Evolutionary conservation across 2,113 vertebrate genomes (phyloP).

Genomic region (Oncorhynchus gorbuscha): DNA sequence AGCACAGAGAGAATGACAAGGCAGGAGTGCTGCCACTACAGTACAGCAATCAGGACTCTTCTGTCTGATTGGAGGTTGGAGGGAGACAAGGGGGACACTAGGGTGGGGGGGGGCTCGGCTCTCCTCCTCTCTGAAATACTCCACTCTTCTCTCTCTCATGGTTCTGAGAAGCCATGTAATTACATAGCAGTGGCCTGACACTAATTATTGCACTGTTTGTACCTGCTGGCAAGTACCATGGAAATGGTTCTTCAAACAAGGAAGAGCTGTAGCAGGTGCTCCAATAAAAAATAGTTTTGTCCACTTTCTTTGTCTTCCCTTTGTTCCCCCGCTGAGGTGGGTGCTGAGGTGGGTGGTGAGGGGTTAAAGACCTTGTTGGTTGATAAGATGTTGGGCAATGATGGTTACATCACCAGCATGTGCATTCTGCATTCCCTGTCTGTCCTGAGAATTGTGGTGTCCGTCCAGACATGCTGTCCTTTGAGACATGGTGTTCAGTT

Average conservation of each 20-base stretch:
- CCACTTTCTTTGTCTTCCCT: no score
- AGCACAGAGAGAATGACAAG: not conserved
- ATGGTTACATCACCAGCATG: no score
- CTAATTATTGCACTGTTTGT: conserved; percentile 36
- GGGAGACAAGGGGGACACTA: not conserved
- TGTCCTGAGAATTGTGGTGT: no score
- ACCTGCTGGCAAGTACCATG: conserved; percentile 24
- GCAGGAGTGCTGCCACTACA: not conserved
- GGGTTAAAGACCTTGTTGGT: not conserved
- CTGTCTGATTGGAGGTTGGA: conserved; percentile 3
- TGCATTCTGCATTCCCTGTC: no score
- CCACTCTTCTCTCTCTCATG: no score
- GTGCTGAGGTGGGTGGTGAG: no score
- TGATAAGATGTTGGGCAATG: not conserved
- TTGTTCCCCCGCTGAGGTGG: no score
- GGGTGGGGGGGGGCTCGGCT: no score
- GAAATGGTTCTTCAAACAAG: conserved; percentile 28
- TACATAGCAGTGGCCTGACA: conserved; percentile 18
- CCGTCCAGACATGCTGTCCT: no score
- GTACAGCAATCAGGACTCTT: not conserved
- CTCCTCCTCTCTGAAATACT: no score
- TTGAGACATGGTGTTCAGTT: no score
- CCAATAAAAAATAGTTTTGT: conserved; percentile 5
- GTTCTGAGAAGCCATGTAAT: conserved; percentile 10
- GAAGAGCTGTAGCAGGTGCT: conserved; percentile 25